These are phyloP conservation scores for Aphrocallistes beatrix DNA, from an alignment of 37 sponge, comb jelly and placozoan genomes.

Conservation along the genomic window DNA sequence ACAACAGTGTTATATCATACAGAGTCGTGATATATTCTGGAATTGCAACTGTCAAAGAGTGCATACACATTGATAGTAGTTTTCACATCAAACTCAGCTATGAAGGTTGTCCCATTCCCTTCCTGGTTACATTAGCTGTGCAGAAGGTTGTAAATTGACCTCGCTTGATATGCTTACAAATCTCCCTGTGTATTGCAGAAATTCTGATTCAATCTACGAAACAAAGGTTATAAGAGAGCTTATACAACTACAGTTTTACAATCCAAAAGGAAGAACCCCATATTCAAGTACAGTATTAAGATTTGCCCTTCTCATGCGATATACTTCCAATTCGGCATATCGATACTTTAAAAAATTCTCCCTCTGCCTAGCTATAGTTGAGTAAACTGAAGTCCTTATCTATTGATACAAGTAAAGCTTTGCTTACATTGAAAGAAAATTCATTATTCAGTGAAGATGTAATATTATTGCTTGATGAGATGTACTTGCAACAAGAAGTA, in stretches of 20 bases:
- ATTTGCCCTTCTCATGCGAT: not conserved
- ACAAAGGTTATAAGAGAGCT: not conserved
- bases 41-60: slow-evolving; percentile 1
- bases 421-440: not conserved
- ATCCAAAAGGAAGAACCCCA: not conserved
- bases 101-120: not conserved
- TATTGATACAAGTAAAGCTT: not conserved
- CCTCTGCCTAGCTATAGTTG: not conserved
- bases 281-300: not conserved
- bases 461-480: not conserved
- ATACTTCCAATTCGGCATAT: not conserved
- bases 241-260: not conserved
- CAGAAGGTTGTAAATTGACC: not conserved
- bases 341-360: not conserved
- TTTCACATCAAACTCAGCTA: not conserved
- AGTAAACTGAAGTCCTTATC: not conserved
- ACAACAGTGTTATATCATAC: not conserved
- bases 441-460: not conserved
- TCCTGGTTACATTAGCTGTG: not conserved
- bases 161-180: slow-evolving; percentile 16
- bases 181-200: not conserved
- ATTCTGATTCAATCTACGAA: not conserved
- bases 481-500: not conserved
- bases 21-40: not conserved
- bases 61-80: slow-evolving; percentile 13